A percentile compares a stretch with the other conserved stretches of the same genome.
phyloP scores from a whole-genome alignment of 2,888 invertebrate genomes.

The Drosophila borborema region DNA sequence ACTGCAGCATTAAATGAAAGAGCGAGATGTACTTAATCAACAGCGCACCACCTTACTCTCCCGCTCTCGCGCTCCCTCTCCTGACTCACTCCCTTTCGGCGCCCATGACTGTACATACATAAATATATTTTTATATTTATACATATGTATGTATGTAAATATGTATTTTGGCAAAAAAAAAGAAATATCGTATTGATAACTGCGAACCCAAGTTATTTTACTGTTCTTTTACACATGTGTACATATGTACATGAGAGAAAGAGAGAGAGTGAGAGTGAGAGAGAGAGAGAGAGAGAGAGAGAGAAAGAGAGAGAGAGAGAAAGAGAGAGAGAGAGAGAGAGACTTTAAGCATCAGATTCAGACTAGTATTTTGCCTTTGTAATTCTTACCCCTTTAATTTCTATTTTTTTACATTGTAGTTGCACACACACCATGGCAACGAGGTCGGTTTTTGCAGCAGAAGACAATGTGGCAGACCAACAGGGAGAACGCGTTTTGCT shows the following conservation, averaged over 20 bases:
- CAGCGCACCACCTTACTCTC: constrained; percentile 3
- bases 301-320: neutral
- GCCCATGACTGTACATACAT: neutral
- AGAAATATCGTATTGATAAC: constrained; percentile 27
- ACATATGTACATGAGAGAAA: neutral
- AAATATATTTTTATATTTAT: neutral
- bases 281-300: too few species aligned
- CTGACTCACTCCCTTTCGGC: neutral
- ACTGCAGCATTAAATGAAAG: constrained; percentile 10
- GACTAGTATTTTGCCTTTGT: constrained; percentile 38
- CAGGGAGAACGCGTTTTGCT: constrained; percentile 1
- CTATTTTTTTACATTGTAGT: constrained; percentile 29
- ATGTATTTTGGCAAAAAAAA: constrained; percentile 19
- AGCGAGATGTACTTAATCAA: constrained; percentile 27
- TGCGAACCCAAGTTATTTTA: constrained; percentile 41
- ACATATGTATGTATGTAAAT: neutral
- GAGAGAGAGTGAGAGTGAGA: neutral
- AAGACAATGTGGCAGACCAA: constrained; percentile 56
- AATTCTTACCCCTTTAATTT: constrained; percentile 43
- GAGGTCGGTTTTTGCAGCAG: constrained; percentile 24
- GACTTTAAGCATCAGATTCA: neutral
- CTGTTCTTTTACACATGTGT: neutral
- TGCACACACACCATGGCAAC: constrained; percentile 41
- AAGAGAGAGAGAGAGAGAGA: neutral
- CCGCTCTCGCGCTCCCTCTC: neutral